Percentiles rank a stretch among this genome's conserved stretches.
These are phyloP conservation scores for Nesogale talazaci DNA, from an alignment of 2,113 vertebrate genomes.

Conservation along the genomic window DNA sequence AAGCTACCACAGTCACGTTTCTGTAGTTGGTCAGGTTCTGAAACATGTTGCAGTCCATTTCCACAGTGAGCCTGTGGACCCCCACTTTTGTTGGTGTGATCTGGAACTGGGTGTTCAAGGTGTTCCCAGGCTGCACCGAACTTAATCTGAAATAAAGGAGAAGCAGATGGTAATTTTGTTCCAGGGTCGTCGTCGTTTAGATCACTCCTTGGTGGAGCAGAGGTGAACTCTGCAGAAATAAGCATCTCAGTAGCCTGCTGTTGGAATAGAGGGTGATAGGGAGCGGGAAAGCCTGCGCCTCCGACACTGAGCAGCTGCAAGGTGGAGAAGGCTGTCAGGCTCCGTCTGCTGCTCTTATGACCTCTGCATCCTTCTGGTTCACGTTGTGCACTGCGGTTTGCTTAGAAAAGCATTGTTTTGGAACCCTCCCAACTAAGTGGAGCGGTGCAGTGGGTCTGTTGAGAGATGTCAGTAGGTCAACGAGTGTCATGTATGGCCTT, in stretches of 20 bases:
- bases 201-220: background rate
- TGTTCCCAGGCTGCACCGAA: conserved; percentile 73
- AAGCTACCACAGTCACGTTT: conserved; percentile 71
- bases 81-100: conserved; percentile 81
- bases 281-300: background rate
- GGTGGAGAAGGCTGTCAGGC: background rate
- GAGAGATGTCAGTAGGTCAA: background rate
- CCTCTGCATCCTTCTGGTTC: background rate
- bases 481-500: background rate
- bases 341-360: background rate
- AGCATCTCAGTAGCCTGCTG: conserved; percentile 32
- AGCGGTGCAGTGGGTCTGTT: background rate
- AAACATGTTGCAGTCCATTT: conserved; percentile 79
- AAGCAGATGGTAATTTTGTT: background rate
- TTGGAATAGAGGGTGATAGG: conserved; percentile 8
- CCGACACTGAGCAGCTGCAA: background rate
- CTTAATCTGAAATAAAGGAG: conserved; percentile 78
- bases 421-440: background rate
- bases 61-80: conserved; percentile 79
- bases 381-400: background rate
- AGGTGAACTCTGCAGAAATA: background rate
- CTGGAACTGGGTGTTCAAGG: conserved; percentile 65
- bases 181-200: background rate
- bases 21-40: conserved; percentile 80
- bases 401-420: conserved; percentile 16